Percentiles rank a stretch among this genome's conserved stretches.
phyloP scores from a whole-genome alignment of 2,797 vertebrate genomes.

The Euthynnus affinis region DNA sequence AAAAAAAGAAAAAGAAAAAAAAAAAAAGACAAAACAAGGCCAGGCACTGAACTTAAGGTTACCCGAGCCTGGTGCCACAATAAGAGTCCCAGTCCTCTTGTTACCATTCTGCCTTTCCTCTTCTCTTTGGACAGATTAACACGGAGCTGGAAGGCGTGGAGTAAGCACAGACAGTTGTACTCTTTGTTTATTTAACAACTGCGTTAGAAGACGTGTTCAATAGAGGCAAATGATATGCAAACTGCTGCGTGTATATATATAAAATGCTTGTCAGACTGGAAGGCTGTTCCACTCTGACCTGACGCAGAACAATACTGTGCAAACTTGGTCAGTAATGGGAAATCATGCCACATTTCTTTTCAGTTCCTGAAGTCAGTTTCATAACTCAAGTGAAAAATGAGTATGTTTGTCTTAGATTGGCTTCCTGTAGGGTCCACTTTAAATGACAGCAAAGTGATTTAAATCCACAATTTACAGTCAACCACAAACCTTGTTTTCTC shows the following conservation, averaged over 20 bases:
- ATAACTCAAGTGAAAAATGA: not conserved
- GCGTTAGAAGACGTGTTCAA: constrained; percentile 5
- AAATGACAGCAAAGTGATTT: constrained; percentile 29
- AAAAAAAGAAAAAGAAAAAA: not conserved
- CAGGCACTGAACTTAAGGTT: constrained; percentile 61
- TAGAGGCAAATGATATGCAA: constrained; percentile 8
- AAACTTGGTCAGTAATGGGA: not conserved
- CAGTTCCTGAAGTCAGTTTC: not conserved
- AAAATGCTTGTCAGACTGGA: not conserved
- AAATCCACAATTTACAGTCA: not conserved
- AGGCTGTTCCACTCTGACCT: not conserved
- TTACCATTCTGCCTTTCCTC: constrained; percentile 57
- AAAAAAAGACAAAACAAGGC: constrained; percentile 2
- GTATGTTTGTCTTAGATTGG: not conserved
- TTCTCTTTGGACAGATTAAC: constrained; percentile 45
- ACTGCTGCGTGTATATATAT: not conserved
- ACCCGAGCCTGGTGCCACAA: constrained; percentile 62
- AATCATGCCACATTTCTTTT: not conserved
- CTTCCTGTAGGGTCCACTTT: not conserved
- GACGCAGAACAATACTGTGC: not conserved
- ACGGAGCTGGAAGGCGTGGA: constrained; percentile 33
- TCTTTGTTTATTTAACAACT: constrained; percentile 40
- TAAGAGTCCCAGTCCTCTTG: constrained; percentile 51
- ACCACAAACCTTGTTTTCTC: not conserved
- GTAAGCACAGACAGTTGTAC: constrained; percentile 9